Evolutionary conservation across 2,797 vertebrate genomes (phyloP).

Genomic region (Apodemus agrarius): DNA sequence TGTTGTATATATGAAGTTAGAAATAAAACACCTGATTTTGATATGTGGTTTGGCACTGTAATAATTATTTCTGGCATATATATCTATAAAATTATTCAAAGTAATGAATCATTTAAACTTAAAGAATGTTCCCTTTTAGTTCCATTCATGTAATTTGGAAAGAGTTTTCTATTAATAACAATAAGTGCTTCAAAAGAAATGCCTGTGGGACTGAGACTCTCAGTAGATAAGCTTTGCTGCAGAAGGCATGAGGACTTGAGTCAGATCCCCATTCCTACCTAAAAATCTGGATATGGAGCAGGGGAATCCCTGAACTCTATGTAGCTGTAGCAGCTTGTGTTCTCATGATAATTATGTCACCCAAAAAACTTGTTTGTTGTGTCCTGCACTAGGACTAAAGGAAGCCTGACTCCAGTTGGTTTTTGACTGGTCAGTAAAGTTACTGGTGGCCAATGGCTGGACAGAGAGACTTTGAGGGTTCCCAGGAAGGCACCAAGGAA

Average conservation of each 20-base stretch:
- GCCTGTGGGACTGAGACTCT: background rate
- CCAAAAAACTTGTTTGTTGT: background rate
- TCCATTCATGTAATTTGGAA: slow-evolving; percentile 44
- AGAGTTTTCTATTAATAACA: slow-evolving; percentile 52
- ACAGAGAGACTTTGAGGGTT: background rate
- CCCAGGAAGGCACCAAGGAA: background rate
- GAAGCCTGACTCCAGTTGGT: background rate
- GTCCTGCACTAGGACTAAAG: background rate
- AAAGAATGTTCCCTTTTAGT: slow-evolving; percentile 63
- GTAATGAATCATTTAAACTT: slow-evolving; percentile 55
- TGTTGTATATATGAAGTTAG: slow-evolving; percentile 52
- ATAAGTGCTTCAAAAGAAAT: slow-evolving; percentile 11
- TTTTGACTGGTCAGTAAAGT: background rate
- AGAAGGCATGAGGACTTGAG: background rate
- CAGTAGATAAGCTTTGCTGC: background rate
- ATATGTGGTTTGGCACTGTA: slow-evolving; percentile 62
- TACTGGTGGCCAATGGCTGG: background rate
- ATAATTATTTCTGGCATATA: slow-evolving; percentile 67
- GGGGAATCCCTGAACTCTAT: background rate
- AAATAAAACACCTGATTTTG: slow-evolving; percentile 71
- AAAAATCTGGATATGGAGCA: background rate
- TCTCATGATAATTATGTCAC: background rate
- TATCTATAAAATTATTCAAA: slow-evolving; percentile 59
- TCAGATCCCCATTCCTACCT: background rate
- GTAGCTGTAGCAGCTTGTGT: background rate